Conservation (phyloP, 1,140 invertebrate species). For the Agraylea sexmaculata region DNA sequence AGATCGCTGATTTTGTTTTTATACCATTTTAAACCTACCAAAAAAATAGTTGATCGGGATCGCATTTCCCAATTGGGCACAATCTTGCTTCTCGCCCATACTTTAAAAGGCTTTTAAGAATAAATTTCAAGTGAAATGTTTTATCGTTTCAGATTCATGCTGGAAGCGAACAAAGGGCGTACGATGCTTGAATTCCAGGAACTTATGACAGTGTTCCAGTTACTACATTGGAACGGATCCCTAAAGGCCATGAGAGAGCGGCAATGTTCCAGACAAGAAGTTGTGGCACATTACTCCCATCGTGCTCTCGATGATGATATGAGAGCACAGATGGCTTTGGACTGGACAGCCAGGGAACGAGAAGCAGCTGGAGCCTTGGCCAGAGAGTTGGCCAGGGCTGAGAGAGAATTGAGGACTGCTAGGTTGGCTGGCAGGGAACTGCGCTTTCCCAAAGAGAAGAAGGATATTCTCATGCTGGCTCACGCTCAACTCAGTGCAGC, state of each 20-base stretch:
- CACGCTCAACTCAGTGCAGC: conserved; percentile 58
- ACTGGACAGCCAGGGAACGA: conserved; percentile 86
- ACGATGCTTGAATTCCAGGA: conserved; percentile 96
- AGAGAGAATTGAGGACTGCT: conserved; percentile 81
- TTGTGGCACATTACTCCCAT: conserved; percentile 89
- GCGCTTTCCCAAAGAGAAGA: conserved; percentile 90
- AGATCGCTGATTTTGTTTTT: too few species aligned
- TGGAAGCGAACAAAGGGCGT: conserved; percentile 83
- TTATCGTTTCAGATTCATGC: conserved; percentile 58
- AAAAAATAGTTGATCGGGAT: too few species aligned
- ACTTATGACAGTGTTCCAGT: conserved; percentile 91
- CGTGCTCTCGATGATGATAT: conserved; percentile 85
- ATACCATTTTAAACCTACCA: too few species aligned
- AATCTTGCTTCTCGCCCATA: too few species aligned
- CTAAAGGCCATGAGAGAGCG: conserved; percentile 83
- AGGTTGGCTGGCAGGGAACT: conserved; percentile 80
- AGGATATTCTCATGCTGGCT: conserved; percentile 84
- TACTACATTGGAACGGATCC: conserved; percentile 93
- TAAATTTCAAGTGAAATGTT: too few species aligned
- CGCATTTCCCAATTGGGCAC: too few species aligned
- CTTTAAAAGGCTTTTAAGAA: too few species aligned
- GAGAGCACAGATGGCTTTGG: conserved; percentile 90
- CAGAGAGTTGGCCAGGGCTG: conserved; percentile 69
- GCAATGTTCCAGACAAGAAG: conserved; percentile 88
- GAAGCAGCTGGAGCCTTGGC: conserved; percentile 70